These are phyloP conservation scores for Adelges cooleyi DNA, from an alignment of 1,140 invertebrate genomes.

Conservation along the genomic window DNA sequence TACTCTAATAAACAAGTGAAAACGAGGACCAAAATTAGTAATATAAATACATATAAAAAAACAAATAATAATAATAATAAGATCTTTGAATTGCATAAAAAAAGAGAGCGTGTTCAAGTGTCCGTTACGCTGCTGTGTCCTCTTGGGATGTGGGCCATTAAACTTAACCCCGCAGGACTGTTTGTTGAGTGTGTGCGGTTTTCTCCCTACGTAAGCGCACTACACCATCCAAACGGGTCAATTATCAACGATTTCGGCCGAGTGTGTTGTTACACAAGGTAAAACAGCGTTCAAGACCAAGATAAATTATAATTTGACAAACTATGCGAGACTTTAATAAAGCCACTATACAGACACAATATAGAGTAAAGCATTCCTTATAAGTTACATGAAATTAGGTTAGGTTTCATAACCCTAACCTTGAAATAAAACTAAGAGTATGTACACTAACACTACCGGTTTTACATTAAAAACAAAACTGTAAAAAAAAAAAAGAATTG, in stretches of 20 bases:
- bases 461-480: no score
- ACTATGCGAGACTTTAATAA: no score
- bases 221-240: slow-evolving; percentile 5
- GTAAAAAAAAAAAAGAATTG: no score
- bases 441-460: no score
- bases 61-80: no score
- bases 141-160: slow-evolving; percentile 27
- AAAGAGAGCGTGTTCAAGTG: slow-evolving; percentile 11
- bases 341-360: no score
- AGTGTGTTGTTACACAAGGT: neutral
- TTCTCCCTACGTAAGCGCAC: neutral
- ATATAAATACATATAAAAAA: neutral
- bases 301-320: no score
- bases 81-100: neutral
- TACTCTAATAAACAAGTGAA: neutral
- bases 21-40: neutral
- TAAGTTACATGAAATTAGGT: no score
- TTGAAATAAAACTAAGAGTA: no score
- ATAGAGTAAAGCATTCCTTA: no score
- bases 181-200: neutral
- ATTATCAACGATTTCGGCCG: slow-evolving; percentile 8
- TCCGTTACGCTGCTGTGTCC: neutral
- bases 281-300: no score
- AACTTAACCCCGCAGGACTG: neutral
- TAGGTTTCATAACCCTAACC: no score